Evolutionary conservation across 1,140 invertebrate genomes (phyloP).

Genomic region (Pseudomyrmex pallidus): DNA sequence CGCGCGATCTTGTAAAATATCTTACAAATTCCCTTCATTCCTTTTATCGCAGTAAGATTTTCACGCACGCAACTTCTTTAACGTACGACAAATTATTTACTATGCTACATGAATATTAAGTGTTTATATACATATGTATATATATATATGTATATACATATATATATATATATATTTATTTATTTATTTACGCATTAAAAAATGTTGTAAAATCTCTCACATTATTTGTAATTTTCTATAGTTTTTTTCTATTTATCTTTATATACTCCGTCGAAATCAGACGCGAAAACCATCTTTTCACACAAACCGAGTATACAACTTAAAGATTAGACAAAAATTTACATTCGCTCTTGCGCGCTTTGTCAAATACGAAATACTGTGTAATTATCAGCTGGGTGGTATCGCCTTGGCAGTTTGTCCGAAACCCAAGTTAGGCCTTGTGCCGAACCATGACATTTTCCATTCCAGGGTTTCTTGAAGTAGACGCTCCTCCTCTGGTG

Average conservation of each 20-base stretch:
- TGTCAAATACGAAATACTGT: background rate
- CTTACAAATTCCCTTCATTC: too few species aligned
- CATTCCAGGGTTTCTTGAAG: slow-evolving; percentile 95
- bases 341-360: background rate
- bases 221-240: slow-evolving; percentile 9
- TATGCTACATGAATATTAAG: too few species aligned
- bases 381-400: slow-evolving; percentile 85
- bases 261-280: slow-evolving; percentile 25
- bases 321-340: background rate
- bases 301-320: background rate
- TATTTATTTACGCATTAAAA: background rate
- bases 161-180: too few species aligned
- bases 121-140: too few species aligned
- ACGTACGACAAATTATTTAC: too few species aligned
- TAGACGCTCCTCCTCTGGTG: slow-evolving; percentile 93
- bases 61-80: too few species aligned
- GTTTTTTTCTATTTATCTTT: slow-evolving; percentile 14
- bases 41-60: too few species aligned
- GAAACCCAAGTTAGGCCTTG: slow-evolving; percentile 87
- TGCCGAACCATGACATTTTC: slow-evolving; percentile 95
- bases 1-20: too few species aligned
- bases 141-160: too few species aligned
- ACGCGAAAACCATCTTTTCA: background rate
- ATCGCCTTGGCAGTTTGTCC: slow-evolving; percentile 87
- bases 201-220: slow-evolving; percentile 11